phyloP scores from a whole-genome alignment of 2,113 vertebrate genomes.

The Crotalus helleri region DNA sequence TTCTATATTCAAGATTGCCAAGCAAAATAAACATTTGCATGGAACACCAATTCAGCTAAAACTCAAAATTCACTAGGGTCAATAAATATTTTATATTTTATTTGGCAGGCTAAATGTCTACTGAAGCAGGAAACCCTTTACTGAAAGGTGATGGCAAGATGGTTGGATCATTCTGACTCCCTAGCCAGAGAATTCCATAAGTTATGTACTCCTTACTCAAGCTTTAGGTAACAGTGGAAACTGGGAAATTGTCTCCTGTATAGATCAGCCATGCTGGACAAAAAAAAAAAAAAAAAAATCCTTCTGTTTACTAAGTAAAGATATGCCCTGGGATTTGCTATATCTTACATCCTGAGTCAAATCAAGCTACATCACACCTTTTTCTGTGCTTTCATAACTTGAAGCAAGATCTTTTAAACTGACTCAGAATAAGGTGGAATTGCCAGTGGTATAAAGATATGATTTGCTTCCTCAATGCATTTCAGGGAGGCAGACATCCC shows the following conservation, averaged over 20 bases:
- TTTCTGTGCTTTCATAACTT: background rate
- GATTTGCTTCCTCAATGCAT: background rate
- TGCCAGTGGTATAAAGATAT: background rate
- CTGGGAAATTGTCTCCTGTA: background rate
- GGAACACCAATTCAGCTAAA: background rate
- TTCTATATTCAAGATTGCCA: background rate
- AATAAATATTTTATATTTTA: background rate
- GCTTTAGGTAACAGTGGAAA: background rate
- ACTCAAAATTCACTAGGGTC: background rate
- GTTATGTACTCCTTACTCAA: background rate
- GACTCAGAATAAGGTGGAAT: background rate
- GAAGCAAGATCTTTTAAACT: background rate
- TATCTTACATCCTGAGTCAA: background rate
- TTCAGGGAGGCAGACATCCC: background rate
- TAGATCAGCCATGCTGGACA: background rate
- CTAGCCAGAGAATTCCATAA: background rate
- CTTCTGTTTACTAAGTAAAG: background rate
- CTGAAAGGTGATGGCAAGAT: background rate
- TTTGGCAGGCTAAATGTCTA: background rate
- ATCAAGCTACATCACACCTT: background rate
- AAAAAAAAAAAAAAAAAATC: background rate
- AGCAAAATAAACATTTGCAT: background rate
- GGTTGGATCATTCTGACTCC: background rate
- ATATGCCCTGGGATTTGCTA: background rate
- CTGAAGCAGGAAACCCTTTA: background rate